phyloP scores from a whole-genome alignment of 2,113 vertebrate species.

The Takifugu bimaculatus region DNA sequence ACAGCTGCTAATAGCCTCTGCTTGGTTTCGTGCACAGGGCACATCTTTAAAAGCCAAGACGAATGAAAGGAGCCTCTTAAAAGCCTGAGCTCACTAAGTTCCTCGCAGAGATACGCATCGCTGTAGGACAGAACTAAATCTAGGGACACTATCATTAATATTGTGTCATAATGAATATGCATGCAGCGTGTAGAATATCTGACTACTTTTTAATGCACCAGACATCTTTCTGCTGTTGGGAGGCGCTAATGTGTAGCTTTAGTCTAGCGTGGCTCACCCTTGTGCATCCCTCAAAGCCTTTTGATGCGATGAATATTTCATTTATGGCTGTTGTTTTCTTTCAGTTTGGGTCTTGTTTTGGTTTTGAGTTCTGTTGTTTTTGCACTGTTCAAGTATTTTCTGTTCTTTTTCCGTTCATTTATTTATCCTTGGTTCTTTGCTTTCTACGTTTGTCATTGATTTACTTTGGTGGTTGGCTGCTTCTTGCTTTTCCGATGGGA shows the following conservation, averaged over 20 bases:
- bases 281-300: slow-evolving; percentile 75
- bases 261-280: slow-evolving; percentile 61
- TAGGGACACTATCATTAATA: not conserved
- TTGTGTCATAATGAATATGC: not conserved
- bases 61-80: slow-evolving; percentile 45
- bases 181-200: not conserved
- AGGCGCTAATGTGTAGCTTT: slow-evolving; percentile 14
- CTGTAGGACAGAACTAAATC: slow-evolving; percentile 7
- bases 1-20: slow-evolving; percentile 32
- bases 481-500: slow-evolving; percentile 29
- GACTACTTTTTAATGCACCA: not conserved
- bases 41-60: slow-evolving; percentile 24
- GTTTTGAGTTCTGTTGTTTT: slow-evolving; percentile 67
- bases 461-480: slow-evolving; percentile 57
- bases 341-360: slow-evolving; percentile 69
- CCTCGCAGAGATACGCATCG: slow-evolving; percentile 16
- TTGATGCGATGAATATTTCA: slow-evolving; percentile 70
- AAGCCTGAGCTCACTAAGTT: slow-evolving; percentile 19
- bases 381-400: slow-evolving; percentile 67
- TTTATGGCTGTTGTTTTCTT: slow-evolving; percentile 67
- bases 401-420: slow-evolving; percentile 52
- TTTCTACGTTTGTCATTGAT: slow-evolving; percentile 45
- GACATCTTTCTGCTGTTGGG: not conserved
- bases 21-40: slow-evolving; percentile 15
- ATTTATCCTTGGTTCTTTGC: slow-evolving; percentile 61